These are phyloP conservation scores for Nyctibius bracteatus DNA, from an alignment of 2,113 vertebrate genomes.

Conservation along the genomic window DNA sequence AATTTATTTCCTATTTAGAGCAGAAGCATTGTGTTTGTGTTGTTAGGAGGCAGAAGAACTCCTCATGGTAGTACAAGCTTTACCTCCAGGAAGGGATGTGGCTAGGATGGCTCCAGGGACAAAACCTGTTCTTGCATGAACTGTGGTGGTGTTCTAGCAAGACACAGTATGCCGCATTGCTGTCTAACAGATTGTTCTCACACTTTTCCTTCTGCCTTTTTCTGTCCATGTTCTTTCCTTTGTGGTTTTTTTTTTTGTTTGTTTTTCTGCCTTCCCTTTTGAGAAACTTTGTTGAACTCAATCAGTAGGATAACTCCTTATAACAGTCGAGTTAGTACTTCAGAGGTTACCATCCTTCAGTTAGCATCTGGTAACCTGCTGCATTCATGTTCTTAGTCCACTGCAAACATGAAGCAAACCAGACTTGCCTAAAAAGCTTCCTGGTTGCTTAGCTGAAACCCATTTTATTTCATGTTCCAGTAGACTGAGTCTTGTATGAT, in stretches of 20 bases:
- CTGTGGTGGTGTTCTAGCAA: not conserved
- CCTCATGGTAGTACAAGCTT: not conserved
- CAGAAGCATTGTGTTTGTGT: not conserved
- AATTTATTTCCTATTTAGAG: not conserved
- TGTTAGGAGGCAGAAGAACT: not conserved
- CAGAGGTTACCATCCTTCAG: not conserved
- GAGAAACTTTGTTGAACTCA: not conserved
- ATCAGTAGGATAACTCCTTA: not conserved
- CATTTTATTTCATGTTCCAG: not conserved
- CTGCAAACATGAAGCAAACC: not conserved
- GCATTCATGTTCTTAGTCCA: not conserved
- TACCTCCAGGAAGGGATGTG: not conserved
- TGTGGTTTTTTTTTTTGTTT: not conserved
- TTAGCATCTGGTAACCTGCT: not conserved
- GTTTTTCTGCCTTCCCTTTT: not conserved
- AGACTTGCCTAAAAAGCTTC: not conserved
- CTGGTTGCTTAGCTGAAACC: not conserved
- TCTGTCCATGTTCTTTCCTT: not conserved
- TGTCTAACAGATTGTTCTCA: not conserved
- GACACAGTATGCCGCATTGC: not conserved
- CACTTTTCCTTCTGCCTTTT: not conserved
- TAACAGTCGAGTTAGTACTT: not conserved
- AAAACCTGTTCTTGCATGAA: not conserved
- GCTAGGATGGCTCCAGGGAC: not conserved
- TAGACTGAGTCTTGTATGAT: not conserved